Evolutionary conservation across 2,113 vertebrate genomes (phyloP).

Genomic region (Planiliza haematocheilus): DNA sequence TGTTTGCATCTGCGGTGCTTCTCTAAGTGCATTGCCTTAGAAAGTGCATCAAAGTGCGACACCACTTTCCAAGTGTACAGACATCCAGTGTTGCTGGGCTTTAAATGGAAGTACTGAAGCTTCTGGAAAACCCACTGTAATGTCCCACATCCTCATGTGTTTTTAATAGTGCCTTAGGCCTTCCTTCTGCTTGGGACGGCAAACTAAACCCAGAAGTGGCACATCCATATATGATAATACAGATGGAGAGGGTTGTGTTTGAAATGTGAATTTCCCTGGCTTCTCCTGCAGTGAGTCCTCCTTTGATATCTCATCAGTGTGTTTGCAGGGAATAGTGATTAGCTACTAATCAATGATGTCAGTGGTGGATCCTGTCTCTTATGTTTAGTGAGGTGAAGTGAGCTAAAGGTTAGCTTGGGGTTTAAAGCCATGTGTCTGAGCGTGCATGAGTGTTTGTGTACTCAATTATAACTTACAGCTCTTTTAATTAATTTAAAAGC

Average conservation of each 20-base stretch:
- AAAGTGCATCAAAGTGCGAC: conserved; percentile 26
- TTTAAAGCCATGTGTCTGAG: conserved; percentile 14
- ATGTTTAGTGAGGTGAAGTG: conserved; percentile 1
- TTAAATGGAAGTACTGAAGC: conserved; percentile 32
- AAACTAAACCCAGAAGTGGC: conserved; percentile 51
- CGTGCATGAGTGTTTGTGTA: conserved; percentile 18
- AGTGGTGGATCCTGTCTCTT: conserved; percentile 26
- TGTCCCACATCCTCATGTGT: conserved; percentile 59
- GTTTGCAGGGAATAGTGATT: conserved; percentile 62
- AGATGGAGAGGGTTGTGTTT: conserved; percentile 42
- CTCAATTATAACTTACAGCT: conserved; percentile 25
- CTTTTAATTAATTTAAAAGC: conserved; percentile 56
- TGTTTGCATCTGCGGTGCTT: too few species aligned
- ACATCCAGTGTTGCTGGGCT: conserved; percentile 17
- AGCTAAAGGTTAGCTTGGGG: conserved; percentile 17
- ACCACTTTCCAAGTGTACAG: conserved; percentile 23
- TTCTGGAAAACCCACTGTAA: conserved; percentile 37
- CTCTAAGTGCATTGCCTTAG: conserved; percentile 1
- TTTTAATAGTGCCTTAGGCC: conserved; percentile 57
- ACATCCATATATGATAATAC: conserved; percentile 17
- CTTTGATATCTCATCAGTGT: conserved; percentile 53
- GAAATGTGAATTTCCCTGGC: conserved; percentile 54
- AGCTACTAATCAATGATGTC: conserved; percentile 45
- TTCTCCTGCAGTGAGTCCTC: conserved; percentile 34
- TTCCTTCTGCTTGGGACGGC: conserved; percentile 51